Evolutionary conservation across 2,113 vertebrate genomes (phyloP).

Genomic region (Gopherus evgoodei): DNA sequence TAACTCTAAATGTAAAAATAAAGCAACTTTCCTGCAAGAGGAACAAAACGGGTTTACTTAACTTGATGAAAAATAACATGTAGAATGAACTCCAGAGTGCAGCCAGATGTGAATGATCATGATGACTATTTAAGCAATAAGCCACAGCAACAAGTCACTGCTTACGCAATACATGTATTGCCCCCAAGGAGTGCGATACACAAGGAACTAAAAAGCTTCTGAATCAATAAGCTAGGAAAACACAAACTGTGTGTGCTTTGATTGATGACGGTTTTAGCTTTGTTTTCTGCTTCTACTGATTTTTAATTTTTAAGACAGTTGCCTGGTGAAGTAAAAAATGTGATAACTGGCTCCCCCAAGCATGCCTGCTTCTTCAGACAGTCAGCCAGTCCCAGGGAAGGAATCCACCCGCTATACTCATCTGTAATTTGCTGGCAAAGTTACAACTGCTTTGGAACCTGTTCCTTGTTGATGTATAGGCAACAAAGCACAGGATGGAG

Average conservation of each 20-base stretch:
- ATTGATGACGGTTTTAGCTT: not conserved
- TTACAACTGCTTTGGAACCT: not conserved
- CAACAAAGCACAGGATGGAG: not conserved
- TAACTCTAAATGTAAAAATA: constrained; percentile 29
- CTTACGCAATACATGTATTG: not conserved
- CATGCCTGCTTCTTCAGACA: not conserved
- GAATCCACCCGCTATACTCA: not conserved
- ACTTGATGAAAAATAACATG: constrained; percentile 17
- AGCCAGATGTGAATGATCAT: not conserved
- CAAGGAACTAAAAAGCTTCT: not conserved
- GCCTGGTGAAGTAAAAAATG: not conserved
- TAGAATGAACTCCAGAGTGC: not conserved
- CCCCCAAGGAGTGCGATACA: not conserved
- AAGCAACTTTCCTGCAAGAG: constrained; percentile 31
- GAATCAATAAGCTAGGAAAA: not conserved
- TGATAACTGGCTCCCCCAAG: not conserved
- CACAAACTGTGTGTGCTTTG: not conserved
- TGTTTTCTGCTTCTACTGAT: not conserved
- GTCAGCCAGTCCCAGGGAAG: not conserved
- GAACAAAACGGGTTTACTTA: constrained; percentile 33
- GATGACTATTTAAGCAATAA: not conserved
- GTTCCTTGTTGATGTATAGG: not conserved
- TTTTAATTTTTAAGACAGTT: not conserved
- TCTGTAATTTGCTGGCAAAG: not conserved
- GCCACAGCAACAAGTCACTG: not conserved